These are phyloP conservation scores for Dioctria rufipes DNA, from an alignment of 2,888 invertebrate genomes.

Conservation along the genomic window DNA sequence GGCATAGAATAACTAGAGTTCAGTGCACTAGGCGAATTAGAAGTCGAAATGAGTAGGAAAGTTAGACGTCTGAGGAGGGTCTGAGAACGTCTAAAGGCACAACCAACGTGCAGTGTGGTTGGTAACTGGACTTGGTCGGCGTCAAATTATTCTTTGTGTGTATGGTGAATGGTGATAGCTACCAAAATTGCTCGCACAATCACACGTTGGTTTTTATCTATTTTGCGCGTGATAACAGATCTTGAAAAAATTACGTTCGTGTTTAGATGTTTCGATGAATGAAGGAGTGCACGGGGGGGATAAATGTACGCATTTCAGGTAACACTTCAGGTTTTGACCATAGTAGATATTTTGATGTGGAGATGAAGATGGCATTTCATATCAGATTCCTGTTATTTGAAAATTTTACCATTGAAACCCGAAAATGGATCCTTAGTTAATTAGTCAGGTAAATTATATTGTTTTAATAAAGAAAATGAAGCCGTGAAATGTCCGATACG, in stretches of 20 bases:
- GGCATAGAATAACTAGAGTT: conserved; percentile 46
- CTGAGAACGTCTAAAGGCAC: too few species aligned
- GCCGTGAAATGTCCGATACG: too few species aligned
- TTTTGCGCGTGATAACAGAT: background rate
- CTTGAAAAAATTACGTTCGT: background rate
- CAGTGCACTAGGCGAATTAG: conserved; percentile 57
- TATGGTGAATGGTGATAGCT: background rate
- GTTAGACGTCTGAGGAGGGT: background rate
- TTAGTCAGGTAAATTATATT: too few species aligned
- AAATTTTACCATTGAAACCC: too few species aligned
- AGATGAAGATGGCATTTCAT: too few species aligned
- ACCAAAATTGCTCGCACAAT: conserved; percentile 41
- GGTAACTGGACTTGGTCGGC: conserved; percentile 27
- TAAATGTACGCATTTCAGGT: too few species aligned
- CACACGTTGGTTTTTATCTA: conserved; percentile 20
- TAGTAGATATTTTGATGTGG: too few species aligned
- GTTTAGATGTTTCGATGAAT: background rate
- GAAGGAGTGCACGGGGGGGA: too few species aligned
- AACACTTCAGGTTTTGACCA: too few species aligned
- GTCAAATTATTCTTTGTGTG: background rate
- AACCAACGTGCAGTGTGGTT: background rate
- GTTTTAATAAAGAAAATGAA: too few species aligned
- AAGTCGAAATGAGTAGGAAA: conserved; percentile 15
- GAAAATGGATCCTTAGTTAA: too few species aligned
- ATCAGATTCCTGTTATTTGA: too few species aligned